Evolutionary conservation across 2,113 vertebrate species (phyloP).

Genomic region (Marmota monax): DNA sequence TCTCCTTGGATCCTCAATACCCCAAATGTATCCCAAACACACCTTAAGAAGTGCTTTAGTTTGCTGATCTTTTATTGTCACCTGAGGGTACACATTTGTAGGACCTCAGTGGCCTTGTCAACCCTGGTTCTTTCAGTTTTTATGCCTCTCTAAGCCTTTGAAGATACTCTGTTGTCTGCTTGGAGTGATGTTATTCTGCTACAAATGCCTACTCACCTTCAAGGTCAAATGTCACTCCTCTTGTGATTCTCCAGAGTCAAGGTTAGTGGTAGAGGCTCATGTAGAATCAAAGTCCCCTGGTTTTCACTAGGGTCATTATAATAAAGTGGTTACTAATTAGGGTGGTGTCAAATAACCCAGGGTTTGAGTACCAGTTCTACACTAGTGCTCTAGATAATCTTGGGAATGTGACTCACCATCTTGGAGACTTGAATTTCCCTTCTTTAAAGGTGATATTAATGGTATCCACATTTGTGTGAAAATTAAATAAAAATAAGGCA

Average conservation of each 20-base stretch:
- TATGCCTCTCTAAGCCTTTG: neutral
- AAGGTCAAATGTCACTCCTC: slow-evolving; percentile 27
- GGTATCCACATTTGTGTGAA: slow-evolving; percentile 7
- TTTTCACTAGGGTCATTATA: slow-evolving; percentile 7
- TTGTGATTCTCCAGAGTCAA: neutral
- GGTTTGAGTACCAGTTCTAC: neutral
- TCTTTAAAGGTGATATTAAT: neutral
- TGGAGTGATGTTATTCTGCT: neutral
- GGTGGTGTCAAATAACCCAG: neutral
- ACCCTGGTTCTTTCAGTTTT: neutral
- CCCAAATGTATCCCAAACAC: neutral
- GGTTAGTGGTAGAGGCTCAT: neutral
- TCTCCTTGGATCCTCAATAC: neutral
- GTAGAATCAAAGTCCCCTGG: neutral
- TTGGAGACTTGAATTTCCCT: neutral
- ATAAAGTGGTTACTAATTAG: neutral
- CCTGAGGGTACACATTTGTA: neutral
- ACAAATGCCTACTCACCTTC: slow-evolving; percentile 50
- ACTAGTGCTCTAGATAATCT: slow-evolving; percentile 1
- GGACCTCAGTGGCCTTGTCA: neutral
- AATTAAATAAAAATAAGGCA: slow-evolving; percentile 32
- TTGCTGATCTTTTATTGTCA: neutral
- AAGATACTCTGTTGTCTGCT: neutral
- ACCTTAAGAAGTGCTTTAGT: neutral
- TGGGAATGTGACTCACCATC: neutral